phyloP scores from a whole-genome alignment of 2,888 invertebrate genomes.

The Operophtera brumata region DNA sequence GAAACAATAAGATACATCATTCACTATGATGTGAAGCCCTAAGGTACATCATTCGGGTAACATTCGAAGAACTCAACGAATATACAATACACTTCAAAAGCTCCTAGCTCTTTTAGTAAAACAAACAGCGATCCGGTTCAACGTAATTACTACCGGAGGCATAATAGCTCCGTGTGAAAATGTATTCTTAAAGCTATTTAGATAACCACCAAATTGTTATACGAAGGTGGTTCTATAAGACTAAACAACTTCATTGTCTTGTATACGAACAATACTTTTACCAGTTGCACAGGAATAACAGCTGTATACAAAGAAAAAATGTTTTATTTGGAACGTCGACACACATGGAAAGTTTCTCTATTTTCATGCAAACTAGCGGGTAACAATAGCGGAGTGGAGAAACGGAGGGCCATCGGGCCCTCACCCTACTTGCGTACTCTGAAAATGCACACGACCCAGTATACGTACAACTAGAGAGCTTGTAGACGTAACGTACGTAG shows the following conservation, averaged over 20 bases:
- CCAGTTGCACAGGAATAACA: slow-evolving; percentile 63
- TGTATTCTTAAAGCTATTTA: slow-evolving; percentile 33
- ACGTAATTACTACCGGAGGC: slow-evolving; percentile 16
- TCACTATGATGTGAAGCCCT: too few species aligned
- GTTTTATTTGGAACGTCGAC: slow-evolving; percentile 72
- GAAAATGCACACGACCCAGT: slow-evolving; percentile 52
- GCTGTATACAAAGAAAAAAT: slow-evolving; percentile 68
- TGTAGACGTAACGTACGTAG: too few species aligned
- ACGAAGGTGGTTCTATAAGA: slow-evolving; percentile 41
- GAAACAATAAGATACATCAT: too few species aligned
- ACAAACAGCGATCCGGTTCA: slow-evolving; percentile 18
- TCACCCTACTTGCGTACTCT: slow-evolving; percentile 55
- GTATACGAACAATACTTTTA: slow-evolving; percentile 62
- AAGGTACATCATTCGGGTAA: too few species aligned
- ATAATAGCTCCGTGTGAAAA: slow-evolving; percentile 26
- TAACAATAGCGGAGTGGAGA: slow-evolving; percentile 62
- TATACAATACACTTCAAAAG: neutral
- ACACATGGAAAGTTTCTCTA: slow-evolving; percentile 71
- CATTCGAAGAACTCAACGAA: neutral
- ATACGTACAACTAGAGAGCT: too few species aligned
- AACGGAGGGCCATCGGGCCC: slow-evolving; percentile 49
- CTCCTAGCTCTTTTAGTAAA: slow-evolving; percentile 8
- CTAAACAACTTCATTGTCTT: slow-evolving; percentile 60
- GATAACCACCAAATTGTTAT: slow-evolving; percentile 43
- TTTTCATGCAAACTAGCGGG: slow-evolving; percentile 73